These are phyloP conservation scores for Calidris pygmaea DNA, from an alignment of 2,113 vertebrate genomes.

Conservation along the genomic window DNA sequence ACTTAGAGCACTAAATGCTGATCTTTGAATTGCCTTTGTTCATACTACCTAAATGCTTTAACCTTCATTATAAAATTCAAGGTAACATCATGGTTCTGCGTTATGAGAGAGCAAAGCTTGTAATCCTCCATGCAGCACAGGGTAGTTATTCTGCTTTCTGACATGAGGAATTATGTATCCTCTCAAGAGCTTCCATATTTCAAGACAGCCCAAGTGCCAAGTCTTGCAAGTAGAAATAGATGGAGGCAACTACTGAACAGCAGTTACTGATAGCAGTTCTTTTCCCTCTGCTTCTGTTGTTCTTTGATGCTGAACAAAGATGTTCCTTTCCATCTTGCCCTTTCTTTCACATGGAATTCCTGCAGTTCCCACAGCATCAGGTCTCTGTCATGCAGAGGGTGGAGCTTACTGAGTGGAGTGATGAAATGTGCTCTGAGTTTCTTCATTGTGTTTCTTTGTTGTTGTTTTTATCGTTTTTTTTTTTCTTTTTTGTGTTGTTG, in stretches of 20 bases:
- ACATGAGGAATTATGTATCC: not conserved
- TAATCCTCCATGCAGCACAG: not conserved
- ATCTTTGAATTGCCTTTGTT: not conserved
- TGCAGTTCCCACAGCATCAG: not conserved
- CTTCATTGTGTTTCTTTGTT: not conserved
- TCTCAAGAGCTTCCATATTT: not conserved
- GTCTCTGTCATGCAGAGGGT: not conserved
- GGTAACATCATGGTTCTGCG: not conserved
- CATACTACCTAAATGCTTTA: not conserved
- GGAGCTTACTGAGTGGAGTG: rapidly evolving
- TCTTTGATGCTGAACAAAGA: not conserved
- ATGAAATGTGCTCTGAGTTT: not conserved
- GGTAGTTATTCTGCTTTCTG: not conserved
- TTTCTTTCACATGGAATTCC: not conserved
- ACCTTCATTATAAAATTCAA: not conserved
- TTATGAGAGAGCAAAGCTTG: not conserved
- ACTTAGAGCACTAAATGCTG: not conserved
- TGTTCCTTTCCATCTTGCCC: not conserved
- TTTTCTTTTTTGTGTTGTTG: not conserved
- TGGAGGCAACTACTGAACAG: not conserved
- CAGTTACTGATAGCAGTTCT: not conserved
- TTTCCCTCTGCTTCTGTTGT: not conserved
- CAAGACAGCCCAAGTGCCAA: not conserved
- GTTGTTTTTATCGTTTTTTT: not conserved
- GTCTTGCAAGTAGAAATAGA: not conserved